These are phyloP conservation scores for Sycobia sp. DNA, from an alignment of 1,140 invertebrate species.

Conservation along the genomic window DNA sequence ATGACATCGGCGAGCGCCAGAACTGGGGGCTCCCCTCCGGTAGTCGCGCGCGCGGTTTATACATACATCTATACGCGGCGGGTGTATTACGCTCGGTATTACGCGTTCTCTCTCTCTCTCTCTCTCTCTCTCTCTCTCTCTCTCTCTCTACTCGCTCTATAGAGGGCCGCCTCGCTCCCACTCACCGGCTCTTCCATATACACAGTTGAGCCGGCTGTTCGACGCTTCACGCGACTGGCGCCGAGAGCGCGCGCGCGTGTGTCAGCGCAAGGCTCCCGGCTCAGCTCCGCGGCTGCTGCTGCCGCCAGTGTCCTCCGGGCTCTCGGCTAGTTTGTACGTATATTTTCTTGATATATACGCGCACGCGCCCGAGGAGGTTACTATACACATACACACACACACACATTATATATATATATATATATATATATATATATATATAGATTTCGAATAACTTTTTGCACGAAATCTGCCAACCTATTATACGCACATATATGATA, in stretches of 20 bases:
- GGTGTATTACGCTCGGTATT: background rate
- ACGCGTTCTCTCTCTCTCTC: background rate
- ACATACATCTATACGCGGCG: background rate
- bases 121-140: background rate
- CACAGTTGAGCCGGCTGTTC: background rate
- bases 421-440: too few relatives aligned
- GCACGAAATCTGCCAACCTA: too few relatives aligned
- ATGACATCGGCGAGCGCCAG: too few relatives aligned
- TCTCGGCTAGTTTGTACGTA: background rate
- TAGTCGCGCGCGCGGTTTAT: too few relatives aligned
- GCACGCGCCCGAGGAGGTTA: background rate
- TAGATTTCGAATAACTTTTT: too few relatives aligned
- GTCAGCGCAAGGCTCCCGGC: background rate
- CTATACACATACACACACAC: too few relatives aligned
- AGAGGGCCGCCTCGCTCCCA: background rate
- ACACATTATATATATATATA: too few relatives aligned
- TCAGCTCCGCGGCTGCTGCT: background rate
- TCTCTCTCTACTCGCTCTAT: background rate
- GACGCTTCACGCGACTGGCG: background rate
- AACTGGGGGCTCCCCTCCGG: too few relatives aligned
- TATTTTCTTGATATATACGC: too few relatives aligned
- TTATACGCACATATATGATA: too few relatives aligned
- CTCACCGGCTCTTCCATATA: background rate
- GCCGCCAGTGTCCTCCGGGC: constrained; percentile 10
- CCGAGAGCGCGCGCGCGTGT: background rate